Conservation (phyloP, 2,888 invertebrate genomes). For the Agrilus cyanescens region DNA sequence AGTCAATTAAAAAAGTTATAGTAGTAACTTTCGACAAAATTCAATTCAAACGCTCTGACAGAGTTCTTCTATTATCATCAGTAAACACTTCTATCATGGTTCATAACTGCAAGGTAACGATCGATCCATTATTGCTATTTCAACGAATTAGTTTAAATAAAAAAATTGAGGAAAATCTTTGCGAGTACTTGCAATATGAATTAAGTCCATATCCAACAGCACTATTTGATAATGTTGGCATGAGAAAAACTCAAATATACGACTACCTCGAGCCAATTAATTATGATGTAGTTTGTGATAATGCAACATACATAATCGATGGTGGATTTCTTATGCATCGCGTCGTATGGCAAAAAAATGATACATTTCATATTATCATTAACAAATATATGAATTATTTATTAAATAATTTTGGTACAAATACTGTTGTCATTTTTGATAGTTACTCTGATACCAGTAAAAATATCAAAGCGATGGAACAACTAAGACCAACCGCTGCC, state of each 20-base stretch:
- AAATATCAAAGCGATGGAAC: background rate
- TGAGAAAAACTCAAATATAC: too few relatives aligned
- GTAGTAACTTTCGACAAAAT: background rate
- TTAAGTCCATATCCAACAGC: too few relatives aligned
- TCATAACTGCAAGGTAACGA: background rate
- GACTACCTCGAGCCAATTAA: background rate
- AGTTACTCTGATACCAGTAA: constrained; percentile 2
- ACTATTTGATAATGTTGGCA: too few relatives aligned
- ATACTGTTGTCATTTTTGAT: constrained; percentile 2
- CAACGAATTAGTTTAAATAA: constrained; percentile 1
- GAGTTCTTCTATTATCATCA: background rate
- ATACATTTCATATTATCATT: constrained; percentile 3
- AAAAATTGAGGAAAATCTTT: background rate
- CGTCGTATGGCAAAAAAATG: constrained; percentile 1
- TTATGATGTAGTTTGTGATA: too few relatives aligned
- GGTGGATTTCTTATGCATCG: constrained; percentile 2
- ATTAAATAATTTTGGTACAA: constrained; percentile 1
- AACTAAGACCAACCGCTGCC: background rate
- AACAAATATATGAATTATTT: constrained; percentile 2
- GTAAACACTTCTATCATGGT: background rate
- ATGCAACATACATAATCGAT: too few relatives aligned
- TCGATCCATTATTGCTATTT: constrained; percentile 1
- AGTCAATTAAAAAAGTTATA: background rate
- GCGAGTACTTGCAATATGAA: background rate
- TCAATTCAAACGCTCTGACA: background rate